Evolutionary conservation across 1,140 invertebrate species (phyloP).

Genomic region (Anoplolepis gracilipes): DNA sequence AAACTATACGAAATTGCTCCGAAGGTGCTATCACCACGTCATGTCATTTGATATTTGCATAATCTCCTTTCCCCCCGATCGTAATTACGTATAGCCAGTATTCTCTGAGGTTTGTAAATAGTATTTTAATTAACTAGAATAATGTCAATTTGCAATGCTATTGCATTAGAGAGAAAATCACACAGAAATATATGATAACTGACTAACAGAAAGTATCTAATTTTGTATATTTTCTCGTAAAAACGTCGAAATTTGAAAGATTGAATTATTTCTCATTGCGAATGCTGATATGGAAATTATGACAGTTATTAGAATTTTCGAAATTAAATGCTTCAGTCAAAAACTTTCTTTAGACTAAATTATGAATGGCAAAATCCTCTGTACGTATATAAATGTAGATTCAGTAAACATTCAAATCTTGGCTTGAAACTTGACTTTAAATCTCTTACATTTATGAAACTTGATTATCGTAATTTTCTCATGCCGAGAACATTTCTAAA

Average conservation of each 20-base stretch:
- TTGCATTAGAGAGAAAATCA: background rate
- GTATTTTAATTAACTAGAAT: slow-evolving; percentile 48
- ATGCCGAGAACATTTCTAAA: slow-evolving; percentile 10
- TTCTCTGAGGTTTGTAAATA: slow-evolving; percentile 13
- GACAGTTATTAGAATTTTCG: background rate
- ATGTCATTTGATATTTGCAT: slow-evolving; percentile 46
- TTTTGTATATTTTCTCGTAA: background rate
- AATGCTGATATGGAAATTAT: background rate
- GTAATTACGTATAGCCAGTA: slow-evolving; percentile 38
- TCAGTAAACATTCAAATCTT: background rate
- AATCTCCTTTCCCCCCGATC: background rate
- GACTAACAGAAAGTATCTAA: background rate
- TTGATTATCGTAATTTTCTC: slow-evolving; percentile 31
- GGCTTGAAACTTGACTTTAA: slow-evolving; percentile 20
- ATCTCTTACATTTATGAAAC: slow-evolving; percentile 25
- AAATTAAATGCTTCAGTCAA: background rate
- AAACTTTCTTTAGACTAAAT: background rate
- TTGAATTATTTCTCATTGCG: background rate
- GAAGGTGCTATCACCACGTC: slow-evolving; percentile 31
- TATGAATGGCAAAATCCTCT: background rate
- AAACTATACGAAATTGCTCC: slow-evolving; percentile 32
- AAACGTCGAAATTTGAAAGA: background rate
- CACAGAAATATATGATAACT: background rate
- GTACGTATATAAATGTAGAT: background rate
- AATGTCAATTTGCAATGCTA: slow-evolving; percentile 17